phyloP scores from a whole-genome alignment of 2,797 vertebrate species.

The Pantherophis alleghaniensis region DNA sequence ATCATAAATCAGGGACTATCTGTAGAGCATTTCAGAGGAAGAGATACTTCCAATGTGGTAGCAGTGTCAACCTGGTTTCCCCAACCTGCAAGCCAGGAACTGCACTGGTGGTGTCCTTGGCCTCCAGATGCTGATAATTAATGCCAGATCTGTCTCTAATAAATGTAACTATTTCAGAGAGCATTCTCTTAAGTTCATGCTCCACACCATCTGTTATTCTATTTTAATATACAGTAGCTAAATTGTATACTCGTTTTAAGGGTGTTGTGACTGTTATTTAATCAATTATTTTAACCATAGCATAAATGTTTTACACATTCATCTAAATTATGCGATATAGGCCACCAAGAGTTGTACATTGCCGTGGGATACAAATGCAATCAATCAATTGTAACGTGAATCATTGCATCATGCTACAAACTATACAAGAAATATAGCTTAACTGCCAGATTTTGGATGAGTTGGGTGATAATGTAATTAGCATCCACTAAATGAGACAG shows the following conservation, averaged over 20 bases:
- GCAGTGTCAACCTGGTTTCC: background rate
- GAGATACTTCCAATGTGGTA: background rate
- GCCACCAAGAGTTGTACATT: background rate
- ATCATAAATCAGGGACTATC: background rate
- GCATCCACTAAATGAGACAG: background rate
- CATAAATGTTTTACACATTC: background rate
- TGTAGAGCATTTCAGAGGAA: background rate
- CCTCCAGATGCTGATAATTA: background rate
- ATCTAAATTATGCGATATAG: background rate
- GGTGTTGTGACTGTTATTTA: background rate
- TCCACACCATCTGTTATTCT: background rate
- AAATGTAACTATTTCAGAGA: background rate
- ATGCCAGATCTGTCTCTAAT: background rate
- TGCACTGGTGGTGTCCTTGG: background rate
- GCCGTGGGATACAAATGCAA: background rate
- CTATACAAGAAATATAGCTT: background rate
- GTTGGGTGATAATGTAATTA: background rate
- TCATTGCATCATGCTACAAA: slow-evolving; percentile 25
- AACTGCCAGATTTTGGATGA: background rate
- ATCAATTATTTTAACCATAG: background rate
- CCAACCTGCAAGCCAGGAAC: background rate
- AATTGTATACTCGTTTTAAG: background rate
- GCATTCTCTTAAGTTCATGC: background rate
- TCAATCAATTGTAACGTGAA: slow-evolving; percentile 42
- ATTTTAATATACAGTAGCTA: background rate